Base-by-base conservation (phyloP, 2,888 invertebrate species). In the Plebejus argus region DNA sequence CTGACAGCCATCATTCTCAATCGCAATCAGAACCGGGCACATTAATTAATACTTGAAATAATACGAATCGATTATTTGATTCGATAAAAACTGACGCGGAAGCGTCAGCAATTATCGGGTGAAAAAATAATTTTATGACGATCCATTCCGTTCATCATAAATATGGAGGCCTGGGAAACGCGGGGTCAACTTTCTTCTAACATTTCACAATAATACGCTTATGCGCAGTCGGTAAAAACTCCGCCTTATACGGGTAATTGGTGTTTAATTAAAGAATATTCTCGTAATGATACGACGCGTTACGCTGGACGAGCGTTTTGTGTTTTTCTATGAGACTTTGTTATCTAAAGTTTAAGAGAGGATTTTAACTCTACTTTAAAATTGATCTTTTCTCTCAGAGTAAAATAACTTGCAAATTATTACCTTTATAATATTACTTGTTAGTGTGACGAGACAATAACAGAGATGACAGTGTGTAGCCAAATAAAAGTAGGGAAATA, bases 71-170 rank as follows among this genome's bases (percentile, higher is more conserved):
- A 90, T 90, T 88, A 89, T 86, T 87, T 85, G 81, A 85, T 87
- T 85, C 84, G 82, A 86, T 85, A 85, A 87, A 90, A 90, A 91
- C 79, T 83, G 79, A 90, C 90, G 90, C 92, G 93, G 93, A 93
- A 92, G 90, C 86, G 80, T 76, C 80, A 78, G 86, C 86, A 88
- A 89, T 90, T 90, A 89, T 85, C 81, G 81, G 28, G 83, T 78
- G 88, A 88, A 91, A 90, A 89, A 85, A 85, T 83, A 85, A 84
- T 85, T 85, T 90, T 89, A 91, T 88, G 86, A 88, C 83, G 86
- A 89, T 88, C 84, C 83, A 80, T 82, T 83, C 84, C 85, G 85
- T 86, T 88, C 84, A 83, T 85, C 84, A 85, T 85, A 82, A 85
- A 85, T 85, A 86, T 85, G 85, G 83, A 84, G 85, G 87, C 88